Evolutionary conservation across 2,888 invertebrate genomes (phyloP), one percentile per base, ranked within the genome.

Genomic region (Drosophila hamatofila): DNA sequence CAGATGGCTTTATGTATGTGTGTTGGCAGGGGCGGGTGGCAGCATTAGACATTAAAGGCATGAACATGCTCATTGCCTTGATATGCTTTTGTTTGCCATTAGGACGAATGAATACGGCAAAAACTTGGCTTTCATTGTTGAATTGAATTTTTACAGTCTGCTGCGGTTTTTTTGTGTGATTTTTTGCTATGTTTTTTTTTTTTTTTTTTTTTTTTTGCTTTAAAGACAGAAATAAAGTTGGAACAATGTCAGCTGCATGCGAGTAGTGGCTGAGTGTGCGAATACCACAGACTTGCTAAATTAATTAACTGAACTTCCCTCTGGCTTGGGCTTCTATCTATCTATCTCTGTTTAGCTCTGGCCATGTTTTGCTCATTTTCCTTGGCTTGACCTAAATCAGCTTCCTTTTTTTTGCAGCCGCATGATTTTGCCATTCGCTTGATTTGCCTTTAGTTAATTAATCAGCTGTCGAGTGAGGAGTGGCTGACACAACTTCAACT

Each of bases 391-490:
- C 83, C 85, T 60, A 72, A 72, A 80, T 80, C 72, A 48, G 68
- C 39, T 63, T 59, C 54, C 75, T 6, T 27, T 11, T 58, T 60
- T 72, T 44, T 42, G 14, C 18, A 59, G 59, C 44, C 41, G 49
- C 64, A 54, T 56, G 35, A 55, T 46, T 57, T 49, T 18, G 60
- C 65, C 25, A 18, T 46, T 68, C 64, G 67, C 78, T 83, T 80
- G 86, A 88, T 88, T 86, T 83, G 88, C 75, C 76, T 70, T 78
- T 63, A 80, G 76, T 88, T 86, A 85, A 84, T 85, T 84, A 84
- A 84, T 85, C 88, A 88, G 86, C 88, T 80, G 80, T 78, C 80
- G 78, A 85, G 84, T 83, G 80, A 76, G 69, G 58, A 74, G 35
- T 21, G 58, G 58, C 62, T n/a, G 35, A n/a, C 57, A 30, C 16